phyloP scores from a whole-genome alignment of 2,113 vertebrate species.

The Hyaena hyaena region DNA sequence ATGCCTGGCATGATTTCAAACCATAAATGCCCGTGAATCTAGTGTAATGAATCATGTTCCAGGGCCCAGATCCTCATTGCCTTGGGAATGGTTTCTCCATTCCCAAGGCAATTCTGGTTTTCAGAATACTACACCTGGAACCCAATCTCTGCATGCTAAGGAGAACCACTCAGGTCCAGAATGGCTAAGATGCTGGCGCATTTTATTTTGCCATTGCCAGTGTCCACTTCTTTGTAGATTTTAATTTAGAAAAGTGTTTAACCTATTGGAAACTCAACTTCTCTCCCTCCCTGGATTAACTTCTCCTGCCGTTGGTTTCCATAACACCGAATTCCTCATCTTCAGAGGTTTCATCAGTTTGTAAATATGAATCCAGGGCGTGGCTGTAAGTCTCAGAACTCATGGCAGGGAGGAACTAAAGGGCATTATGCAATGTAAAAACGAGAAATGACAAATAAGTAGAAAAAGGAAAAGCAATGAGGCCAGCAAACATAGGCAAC shows the following conservation, averaged over 20 bases:
- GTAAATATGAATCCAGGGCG: background rate
- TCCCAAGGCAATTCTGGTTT: slow-evolving; percentile 19
- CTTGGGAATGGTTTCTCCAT: slow-evolving; percentile 16
- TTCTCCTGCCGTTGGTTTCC: background rate
- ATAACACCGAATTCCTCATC: background rate
- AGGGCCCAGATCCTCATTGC: background rate
- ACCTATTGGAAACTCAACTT: background rate
- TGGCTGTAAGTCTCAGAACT: background rate
- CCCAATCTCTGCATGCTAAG: background rate
- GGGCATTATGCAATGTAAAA: background rate
- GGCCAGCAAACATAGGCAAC: background rate
- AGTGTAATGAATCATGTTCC: slow-evolving; percentile 10
- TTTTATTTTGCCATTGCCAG: background rate
- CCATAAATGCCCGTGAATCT: slow-evolving; percentile 23
- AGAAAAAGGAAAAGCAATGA: background rate
- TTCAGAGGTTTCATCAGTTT: background rate
- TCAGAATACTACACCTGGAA: slow-evolving; percentile 31
- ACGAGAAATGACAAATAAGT: background rate
- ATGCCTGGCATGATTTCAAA: slow-evolving; percentile 62
- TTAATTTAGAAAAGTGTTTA: background rate
- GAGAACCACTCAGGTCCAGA: background rate
- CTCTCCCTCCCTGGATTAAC: background rate
- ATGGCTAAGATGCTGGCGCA: background rate
- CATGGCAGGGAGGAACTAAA: background rate
- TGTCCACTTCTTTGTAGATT: background rate